These are phyloP conservation scores for Apamea crenata DNA, from an alignment of 2,888 invertebrate genomes.

Conservation along the genomic window DNA sequence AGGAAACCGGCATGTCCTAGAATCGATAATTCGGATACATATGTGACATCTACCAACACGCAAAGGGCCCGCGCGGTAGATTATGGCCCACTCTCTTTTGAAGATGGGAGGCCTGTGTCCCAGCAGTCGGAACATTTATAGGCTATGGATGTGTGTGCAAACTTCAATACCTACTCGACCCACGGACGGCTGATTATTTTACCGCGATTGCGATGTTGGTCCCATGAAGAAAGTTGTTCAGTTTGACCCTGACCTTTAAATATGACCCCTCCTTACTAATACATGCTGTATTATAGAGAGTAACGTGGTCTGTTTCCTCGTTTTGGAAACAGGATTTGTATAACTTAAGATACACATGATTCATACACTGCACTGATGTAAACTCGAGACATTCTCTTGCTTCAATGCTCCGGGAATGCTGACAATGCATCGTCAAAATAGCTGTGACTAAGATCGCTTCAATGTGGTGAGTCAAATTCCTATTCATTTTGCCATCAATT, in stretches of 20 bases:
- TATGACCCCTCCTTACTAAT: neutral
- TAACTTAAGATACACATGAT: neutral
- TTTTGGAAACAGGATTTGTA: neutral
- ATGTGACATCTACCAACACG: too few relatives aligned
- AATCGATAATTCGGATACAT: too few relatives aligned
- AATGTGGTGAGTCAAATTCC: neutral
- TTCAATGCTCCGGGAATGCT: conserved; percentile 21
- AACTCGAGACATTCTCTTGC: conserved; percentile 7
- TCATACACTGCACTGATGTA: neutral
- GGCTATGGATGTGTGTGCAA: neutral
- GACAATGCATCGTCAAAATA: conserved; percentile 18
- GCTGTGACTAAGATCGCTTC: conserved; percentile 3
- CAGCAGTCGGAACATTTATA: too few relatives aligned
- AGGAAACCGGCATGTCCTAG: too few relatives aligned
- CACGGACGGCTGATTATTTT: neutral
- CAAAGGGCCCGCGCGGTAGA: too few relatives aligned
- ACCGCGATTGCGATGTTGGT: neutral
- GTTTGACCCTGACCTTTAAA: neutral
- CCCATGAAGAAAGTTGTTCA: neutral
- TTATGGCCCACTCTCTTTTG: too few relatives aligned
- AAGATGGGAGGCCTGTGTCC: too few relatives aligned
- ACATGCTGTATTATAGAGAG: neutral
- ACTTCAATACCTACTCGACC: neutral
- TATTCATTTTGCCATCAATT: neutral
- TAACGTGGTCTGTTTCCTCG: too few relatives aligned